phyloP scores from a whole-genome alignment of 2,797 vertebrate species.

The Pelochelys cantorii region DNA sequence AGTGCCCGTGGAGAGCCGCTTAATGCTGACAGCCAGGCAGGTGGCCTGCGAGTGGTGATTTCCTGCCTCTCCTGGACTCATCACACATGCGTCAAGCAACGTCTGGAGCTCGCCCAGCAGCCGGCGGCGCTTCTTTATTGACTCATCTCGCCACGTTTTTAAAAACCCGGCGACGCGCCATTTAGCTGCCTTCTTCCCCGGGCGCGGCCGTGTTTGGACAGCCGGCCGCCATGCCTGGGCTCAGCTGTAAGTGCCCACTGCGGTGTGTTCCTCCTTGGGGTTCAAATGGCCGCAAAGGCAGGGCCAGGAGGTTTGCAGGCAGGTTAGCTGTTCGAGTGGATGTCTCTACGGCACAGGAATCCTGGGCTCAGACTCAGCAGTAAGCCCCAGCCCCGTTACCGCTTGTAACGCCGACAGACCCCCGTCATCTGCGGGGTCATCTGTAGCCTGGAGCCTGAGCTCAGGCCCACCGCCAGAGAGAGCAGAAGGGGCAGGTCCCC shows the following conservation, averaged over 20 bases:
- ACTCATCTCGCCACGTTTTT: not conserved
- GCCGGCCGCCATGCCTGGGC: not conserved
- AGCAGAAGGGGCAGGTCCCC: no score
- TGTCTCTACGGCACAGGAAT: not conserved
- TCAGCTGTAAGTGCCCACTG: not conserved
- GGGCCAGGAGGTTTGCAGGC: not conserved
- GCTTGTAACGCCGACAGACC: no score
- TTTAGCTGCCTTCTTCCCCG: not conserved
- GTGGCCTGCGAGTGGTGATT: slow-evolving; percentile 24
- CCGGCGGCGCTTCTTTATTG: not conserved
- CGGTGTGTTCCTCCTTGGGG: not conserved
- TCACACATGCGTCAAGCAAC: not conserved
- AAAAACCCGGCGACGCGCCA: not conserved
- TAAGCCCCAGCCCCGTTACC: not conserved
- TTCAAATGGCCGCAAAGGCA: not conserved
- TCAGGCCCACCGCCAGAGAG: no score
- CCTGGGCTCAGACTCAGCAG: not conserved
- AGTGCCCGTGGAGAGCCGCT: not conserved
- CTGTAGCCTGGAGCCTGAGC: no score
- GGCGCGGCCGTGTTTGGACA: not conserved
- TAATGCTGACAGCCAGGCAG: slow-evolving; percentile 24
- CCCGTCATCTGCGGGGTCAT: no score
- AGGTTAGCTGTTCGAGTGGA: not conserved
- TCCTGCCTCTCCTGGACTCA: slow-evolving; percentile 21
- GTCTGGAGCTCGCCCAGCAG: not conserved